Conservation (phyloP, 1,140 invertebrate genomes). For the Pristionchus pacificus region DNA sequence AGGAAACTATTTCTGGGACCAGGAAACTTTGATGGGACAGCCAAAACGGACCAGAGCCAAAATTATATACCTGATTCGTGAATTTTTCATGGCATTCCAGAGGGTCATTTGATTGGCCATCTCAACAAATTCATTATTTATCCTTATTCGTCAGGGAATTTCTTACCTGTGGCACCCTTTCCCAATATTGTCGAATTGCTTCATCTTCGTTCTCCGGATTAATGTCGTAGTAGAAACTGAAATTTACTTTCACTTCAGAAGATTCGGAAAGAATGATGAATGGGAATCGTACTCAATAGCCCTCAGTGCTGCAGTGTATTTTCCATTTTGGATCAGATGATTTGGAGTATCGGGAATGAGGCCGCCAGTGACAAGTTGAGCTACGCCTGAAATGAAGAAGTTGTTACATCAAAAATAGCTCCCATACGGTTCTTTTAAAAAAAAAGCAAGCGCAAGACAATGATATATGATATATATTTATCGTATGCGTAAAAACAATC, state of each 20-base stretch:
- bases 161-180: slow-evolving; percentile 20
- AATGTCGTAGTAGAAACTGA: slow-evolving; percentile 35
- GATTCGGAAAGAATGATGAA: background rate
- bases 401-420: too few species aligned
- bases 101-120: slow-evolving; percentile 27
- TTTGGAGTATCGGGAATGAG: slow-evolving; percentile 24
- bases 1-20: too few species aligned
- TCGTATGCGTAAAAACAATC: too few species aligned
- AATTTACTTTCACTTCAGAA: background rate
- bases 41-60: too few species aligned
- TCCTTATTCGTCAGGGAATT: background rate
- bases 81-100: slow-evolving; percentile 20
- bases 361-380: slow-evolving; percentile 1
- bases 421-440: too few species aligned
- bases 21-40: too few species aligned
- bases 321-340: slow-evolving; percentile 18
- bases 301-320: slow-evolving; percentile 15
- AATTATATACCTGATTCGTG: slow-evolving; percentile 29
- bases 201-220: slow-evolving; percentile 30
- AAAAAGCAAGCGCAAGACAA: background rate
- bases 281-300: slow-evolving; percentile 13
- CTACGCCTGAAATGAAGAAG: background rate
- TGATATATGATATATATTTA: too few species aligned
- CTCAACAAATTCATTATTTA: too few species aligned
- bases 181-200: slow-evolving; percentile 23